phyloP scores from a whole-genome alignment of 2,113 vertebrate genomes.

The Lophochroa leadbeateri region DNA sequence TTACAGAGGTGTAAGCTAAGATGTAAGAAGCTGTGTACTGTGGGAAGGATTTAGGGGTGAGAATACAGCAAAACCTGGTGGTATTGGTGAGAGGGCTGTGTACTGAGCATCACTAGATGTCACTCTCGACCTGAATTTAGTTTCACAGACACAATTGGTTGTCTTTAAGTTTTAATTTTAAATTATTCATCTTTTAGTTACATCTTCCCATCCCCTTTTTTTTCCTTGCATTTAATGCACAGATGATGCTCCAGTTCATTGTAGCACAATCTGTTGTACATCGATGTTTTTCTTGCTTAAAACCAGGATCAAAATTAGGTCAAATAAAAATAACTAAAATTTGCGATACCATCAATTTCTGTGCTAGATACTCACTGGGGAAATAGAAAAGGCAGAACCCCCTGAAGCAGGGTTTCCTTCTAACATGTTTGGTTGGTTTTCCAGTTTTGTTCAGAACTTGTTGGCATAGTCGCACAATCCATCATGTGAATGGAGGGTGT shows the following conservation, averaged over 20 bases:
- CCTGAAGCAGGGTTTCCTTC: background rate
- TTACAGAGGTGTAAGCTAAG: background rate
- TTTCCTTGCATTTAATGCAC: background rate
- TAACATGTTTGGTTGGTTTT: background rate
- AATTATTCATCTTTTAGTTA: background rate
- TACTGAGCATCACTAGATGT: constrained; percentile 55
- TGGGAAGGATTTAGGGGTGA: background rate
- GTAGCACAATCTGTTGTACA: background rate
- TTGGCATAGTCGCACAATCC: background rate
- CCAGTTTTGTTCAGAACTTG: background rate
- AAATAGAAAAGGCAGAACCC: background rate
- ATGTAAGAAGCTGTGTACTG: background rate
- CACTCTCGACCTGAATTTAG: constrained; percentile 37
- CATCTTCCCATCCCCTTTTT: fast-evolving
- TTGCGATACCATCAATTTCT: background rate
- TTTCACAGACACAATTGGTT: background rate
- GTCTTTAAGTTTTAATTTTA: background rate
- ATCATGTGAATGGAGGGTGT: background rate
- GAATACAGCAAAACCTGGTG: background rate
- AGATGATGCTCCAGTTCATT: background rate
- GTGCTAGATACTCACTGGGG: background rate
- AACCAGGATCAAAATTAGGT: background rate
- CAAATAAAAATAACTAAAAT: background rate
- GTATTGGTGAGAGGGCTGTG: background rate
- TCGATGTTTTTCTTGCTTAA: background rate